These are phyloP conservation scores for Saxicola maurus DNA, from an alignment of 2,797 vertebrate genomes.

Conservation along the genomic window DNA sequence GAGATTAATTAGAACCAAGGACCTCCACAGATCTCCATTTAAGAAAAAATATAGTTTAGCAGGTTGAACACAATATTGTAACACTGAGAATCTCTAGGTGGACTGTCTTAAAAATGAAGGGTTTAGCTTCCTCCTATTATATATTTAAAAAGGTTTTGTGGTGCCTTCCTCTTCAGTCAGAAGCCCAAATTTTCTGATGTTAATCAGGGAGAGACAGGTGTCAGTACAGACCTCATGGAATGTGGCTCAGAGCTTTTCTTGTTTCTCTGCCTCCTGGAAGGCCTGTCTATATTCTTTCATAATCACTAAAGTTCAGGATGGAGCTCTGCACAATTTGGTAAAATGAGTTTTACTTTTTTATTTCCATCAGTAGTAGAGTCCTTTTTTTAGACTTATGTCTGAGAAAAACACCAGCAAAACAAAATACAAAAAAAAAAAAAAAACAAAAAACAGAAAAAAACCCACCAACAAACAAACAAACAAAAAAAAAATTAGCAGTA, in stretches of 20 bases:
- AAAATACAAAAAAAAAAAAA: neutral
- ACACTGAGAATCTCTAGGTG: neutral
- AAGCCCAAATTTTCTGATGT: neutral
- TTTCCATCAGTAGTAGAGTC: neutral
- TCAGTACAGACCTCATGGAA: fast-evolving
- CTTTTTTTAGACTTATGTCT: neutral
- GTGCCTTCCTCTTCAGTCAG: neutral
- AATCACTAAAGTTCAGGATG: neutral
- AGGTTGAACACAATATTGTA: neutral
- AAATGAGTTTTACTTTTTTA: neutral
- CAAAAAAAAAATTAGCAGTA: no score
- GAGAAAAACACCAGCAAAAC: neutral
- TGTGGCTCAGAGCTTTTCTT: neutral
- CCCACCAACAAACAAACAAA: no score
- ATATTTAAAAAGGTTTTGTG: neutral
- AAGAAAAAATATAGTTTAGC: neutral
- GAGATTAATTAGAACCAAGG: neutral
- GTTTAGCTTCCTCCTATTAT: neutral
- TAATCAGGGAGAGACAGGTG: neutral
- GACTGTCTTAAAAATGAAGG: neutral
- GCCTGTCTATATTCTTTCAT: neutral
- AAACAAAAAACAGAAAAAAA: no score
- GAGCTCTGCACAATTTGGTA: neutral
- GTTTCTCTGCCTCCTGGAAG: neutral
- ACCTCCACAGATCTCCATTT: neutral